phyloP scores from a whole-genome alignment of 2,888 invertebrate species.

The Drosophila pullipes region DNA sequence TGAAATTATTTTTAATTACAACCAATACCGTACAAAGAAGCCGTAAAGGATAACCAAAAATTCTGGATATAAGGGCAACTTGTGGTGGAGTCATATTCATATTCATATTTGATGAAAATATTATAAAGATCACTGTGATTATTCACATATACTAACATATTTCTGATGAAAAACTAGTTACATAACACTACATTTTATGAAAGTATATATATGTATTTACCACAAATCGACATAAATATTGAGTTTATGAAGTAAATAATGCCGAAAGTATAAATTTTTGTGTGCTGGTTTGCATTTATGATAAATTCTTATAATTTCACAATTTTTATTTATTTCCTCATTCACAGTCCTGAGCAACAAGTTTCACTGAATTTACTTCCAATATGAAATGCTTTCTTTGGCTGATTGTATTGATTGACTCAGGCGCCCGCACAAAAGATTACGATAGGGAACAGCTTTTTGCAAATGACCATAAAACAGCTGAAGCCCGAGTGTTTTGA shows the following conservation, averaged over 20 bases:
- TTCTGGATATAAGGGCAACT: neutral
- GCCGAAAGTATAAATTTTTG: neutral
- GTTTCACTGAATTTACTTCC: neutral
- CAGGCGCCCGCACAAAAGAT: constrained; percentile 4
- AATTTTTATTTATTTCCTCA: neutral
- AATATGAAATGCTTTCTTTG: constrained; percentile 5
- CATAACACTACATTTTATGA: neutral
- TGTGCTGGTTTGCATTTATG: neutral
- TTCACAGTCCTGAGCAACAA: neutral
- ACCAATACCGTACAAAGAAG: neutral
- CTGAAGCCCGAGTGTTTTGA: constrained; percentile 15
- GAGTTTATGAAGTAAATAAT: neutral
- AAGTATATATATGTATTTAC: neutral
- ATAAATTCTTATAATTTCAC: neutral
- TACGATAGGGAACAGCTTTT: constrained; percentile 49
- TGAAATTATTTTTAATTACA: neutral
- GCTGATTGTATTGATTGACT: neutral
- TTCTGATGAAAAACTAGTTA: neutral
- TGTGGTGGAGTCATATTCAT: neutral
- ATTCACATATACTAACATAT: neutral
- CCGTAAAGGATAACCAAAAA: neutral
- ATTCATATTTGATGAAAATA: neutral
- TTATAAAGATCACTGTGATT: neutral
- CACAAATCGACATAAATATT: neutral
- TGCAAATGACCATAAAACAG: constrained; percentile 25